Percentiles rank a stretch among this genome's conserved stretches.
phyloP scores from a whole-genome alignment of 2,888 invertebrate species.

The Brassicogethes aeneus region DNA sequence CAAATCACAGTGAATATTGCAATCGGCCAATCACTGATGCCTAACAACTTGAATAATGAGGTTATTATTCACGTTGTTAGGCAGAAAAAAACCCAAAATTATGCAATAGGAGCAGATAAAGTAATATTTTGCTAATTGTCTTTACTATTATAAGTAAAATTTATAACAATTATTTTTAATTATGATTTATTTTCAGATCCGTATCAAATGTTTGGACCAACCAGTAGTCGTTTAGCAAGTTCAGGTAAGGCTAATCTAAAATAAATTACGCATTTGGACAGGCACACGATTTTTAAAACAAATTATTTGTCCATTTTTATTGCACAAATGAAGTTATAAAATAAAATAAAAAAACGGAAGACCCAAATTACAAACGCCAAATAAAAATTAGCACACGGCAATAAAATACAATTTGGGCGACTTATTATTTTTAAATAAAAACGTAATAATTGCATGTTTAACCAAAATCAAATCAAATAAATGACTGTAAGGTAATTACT shows the following conservation, averaged over 20 bases:
- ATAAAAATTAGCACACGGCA: conserved; percentile 7
- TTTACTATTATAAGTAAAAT: too few relatives aligned
- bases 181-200: conserved; percentile 65
- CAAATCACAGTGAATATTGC: too few relatives aligned
- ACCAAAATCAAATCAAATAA: conserved; percentile 37
- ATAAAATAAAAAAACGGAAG: conserved; percentile 10
- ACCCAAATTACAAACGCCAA: conserved; percentile 6
- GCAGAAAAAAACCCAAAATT: too few relatives aligned
- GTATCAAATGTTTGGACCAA: conserved; percentile 96
- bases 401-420: background rate
- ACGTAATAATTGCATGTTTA: conserved; percentile 32
- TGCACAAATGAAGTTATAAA: conserved; percentile 11
- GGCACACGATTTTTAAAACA: conserved; percentile 3
- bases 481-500: conserved; percentile 12
- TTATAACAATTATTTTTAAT: background rate
- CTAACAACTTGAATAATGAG: too few relatives aligned
- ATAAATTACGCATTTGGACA: conserved; percentile 1
- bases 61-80: too few relatives aligned
- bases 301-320: conserved; percentile 7
- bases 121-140: too few relatives aligned
- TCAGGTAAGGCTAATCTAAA: conserved; percentile 59
- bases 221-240: conserved; percentile 91
- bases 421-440: background rate
- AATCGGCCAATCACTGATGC: too few relatives aligned
- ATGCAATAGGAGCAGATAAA: too few relatives aligned